Base-by-base conservation (phyloP, 2,888 invertebrate genomes). In the Drosophila algonquin region DNA sequence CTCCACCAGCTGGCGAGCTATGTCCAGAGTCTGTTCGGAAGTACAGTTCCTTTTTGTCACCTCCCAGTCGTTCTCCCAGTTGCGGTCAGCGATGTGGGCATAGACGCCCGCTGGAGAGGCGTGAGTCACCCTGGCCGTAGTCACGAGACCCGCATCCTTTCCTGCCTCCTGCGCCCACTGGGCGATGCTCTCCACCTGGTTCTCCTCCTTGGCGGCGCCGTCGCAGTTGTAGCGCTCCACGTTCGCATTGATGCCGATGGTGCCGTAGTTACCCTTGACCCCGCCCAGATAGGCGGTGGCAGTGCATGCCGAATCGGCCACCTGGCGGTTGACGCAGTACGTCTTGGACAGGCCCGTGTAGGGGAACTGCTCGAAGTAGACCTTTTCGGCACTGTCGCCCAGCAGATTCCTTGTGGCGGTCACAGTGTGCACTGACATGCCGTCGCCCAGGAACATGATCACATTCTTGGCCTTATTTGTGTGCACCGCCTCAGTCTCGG, bases 241-340 rank as follows among this genome's bases (percentile, higher is more conserved):
- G 0, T 94, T 93, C 0, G 94, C 95, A 47, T 95, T 95, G 0
- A 97, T 94, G 0, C 97, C 97, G 30, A 97, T 93, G 0, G 96
- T 96, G 1, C 95, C 95, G 75, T 90, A 94, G 90, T 96, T 97
- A 16, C 94, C 95, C 92, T 97, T 97, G 0, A 96, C 95, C 0
- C 97, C 97, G 1, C 94, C 93, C 47, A 97, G 92, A 87, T 96
- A 96, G 0, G 97, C 97, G 0, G 97, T 97, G 0, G 96, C 95
- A 1, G 96, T 95, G 87, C 96, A 96, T 0, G 97, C 97, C 0
- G 97, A 97, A 87, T 97, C 97, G 0, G 97, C 94, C 0, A 97
- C 96, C 92, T 97, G 95, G 7, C 93, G 93, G 82, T 96, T 94
- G 0, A 96, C 94, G 90, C 96, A 96, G 90, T 96, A 96, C 0